Percentiles rank a stretch among this genome's conserved stretches.
Evolutionary conservation across 2,888 invertebrate species (phyloP).

Genomic region (Lepidonotus clava): DNA sequence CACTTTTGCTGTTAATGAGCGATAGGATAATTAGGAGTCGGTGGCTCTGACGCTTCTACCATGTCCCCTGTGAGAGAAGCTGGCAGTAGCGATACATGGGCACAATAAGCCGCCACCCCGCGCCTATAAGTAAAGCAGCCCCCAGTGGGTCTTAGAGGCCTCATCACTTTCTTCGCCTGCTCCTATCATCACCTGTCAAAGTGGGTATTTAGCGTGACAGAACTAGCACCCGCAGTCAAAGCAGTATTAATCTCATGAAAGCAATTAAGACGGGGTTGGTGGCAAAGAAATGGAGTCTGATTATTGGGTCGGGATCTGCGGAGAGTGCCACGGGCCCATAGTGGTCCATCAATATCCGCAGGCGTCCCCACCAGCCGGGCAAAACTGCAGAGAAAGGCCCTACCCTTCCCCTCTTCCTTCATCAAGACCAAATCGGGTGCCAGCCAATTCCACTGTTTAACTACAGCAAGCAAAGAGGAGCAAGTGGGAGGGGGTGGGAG

Average conservation of each 20-base stretch:
- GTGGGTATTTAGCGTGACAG: not conserved
- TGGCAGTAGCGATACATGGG: not conserved
- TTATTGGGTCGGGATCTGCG: not conserved
- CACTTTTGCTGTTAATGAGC: conserved; percentile 17
- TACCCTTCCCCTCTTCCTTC: not conserved
- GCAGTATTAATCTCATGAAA: conserved; percentile 28
- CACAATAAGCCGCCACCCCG: not conserved
- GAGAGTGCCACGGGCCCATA: too few relatives aligned
- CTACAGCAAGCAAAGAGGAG: not conserved
- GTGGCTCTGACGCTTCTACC: not conserved
- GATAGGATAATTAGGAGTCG: conserved; percentile 9
- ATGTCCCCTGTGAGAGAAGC: not conserved
- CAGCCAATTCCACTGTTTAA: not conserved
- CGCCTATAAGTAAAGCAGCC: conserved; percentile 17
- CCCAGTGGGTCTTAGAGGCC: not conserved
- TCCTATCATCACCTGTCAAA: not conserved
- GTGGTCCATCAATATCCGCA: too few relatives aligned
- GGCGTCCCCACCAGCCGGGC: not conserved
- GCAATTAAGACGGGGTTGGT: not conserved
- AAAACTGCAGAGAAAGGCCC: not conserved
- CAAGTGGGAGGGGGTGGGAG: not conserved
- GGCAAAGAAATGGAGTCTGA: not conserved
- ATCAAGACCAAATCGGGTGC: not conserved
- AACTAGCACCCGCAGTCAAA: not conserved
- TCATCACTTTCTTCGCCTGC: not conserved